A percentile compares a stretch with the other conserved stretches of the same genome.
Conservation (phyloP, 2,888 invertebrate genomes). For the Drosophila nr. fundita region DNA sequence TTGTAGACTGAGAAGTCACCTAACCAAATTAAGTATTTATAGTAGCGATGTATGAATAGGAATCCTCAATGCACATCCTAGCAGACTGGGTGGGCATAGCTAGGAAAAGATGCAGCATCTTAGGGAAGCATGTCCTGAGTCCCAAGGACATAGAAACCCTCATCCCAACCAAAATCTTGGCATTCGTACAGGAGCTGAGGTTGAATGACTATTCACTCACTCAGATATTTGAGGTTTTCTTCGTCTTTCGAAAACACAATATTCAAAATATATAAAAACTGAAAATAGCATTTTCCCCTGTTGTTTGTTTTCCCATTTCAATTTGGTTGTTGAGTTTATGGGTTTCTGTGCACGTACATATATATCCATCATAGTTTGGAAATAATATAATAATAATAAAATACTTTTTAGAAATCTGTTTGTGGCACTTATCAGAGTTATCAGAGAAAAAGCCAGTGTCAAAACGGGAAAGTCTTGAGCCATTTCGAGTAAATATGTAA, state of each 20-base stretch:
- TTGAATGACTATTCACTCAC: background rate
- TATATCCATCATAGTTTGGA: no score
- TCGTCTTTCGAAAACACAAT: background rate
- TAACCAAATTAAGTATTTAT: no score
- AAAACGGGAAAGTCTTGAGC: background rate
- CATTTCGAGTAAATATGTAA: background rate
- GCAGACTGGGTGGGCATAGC: no score
- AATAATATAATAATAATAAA: background rate
- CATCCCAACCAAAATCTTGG: no score
- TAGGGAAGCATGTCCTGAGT: no score
- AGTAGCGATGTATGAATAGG: no score
- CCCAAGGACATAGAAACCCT: no score
- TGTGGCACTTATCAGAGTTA: background rate
- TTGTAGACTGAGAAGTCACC: no score
- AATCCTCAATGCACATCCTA: no score
- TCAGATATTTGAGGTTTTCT: background rate
- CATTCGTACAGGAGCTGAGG: no score
- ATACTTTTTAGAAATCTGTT: background rate
- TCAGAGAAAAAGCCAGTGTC: background rate
- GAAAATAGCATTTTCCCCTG: background rate
- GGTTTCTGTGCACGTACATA: no score
- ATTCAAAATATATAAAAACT: background rate
- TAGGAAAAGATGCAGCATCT: no score
- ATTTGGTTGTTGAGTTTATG: background rate
- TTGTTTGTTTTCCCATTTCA: background rate